Conservation (phyloP, 2,888 invertebrate species). For the Lissonota sp. region DNA sequence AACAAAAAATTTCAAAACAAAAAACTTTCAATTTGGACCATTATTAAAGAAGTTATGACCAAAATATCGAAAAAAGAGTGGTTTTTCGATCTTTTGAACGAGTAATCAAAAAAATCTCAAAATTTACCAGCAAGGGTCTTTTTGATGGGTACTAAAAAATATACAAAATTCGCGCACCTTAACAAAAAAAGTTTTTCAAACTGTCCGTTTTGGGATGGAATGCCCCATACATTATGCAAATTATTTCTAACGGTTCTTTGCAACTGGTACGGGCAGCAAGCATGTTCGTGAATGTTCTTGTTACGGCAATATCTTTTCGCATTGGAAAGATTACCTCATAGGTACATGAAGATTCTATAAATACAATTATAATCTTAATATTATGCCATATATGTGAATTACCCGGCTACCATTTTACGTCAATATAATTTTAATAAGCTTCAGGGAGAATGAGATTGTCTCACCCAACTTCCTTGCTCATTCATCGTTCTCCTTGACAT, state of each 20-base stretch:
- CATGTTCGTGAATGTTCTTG: constrained; percentile 9
- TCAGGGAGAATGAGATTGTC: constrained; percentile 34
- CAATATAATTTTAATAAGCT: constrained; percentile 36
- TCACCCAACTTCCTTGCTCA: background rate
- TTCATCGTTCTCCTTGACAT: background rate
- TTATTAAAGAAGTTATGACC: no score
- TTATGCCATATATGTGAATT: constrained; percentile 1
- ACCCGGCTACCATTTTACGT: constrained; percentile 13
- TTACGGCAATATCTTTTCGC: background rate
- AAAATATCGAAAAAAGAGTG: no score
- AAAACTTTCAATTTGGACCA: no score
- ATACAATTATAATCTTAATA: background rate
- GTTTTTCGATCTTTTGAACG: constrained; percentile 9
- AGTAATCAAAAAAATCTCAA: constrained; percentile 29
- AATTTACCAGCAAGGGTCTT: no score
- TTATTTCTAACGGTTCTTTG: constrained; percentile 1
- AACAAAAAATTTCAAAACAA: no score
- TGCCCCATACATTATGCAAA: constrained; percentile 4
- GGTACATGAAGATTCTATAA: constrained; percentile 21
- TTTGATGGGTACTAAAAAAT: no score
- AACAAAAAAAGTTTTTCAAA: no score
- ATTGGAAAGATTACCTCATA: constrained; percentile 7
- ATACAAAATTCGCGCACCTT: no score
- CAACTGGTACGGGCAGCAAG: constrained; percentile 15
- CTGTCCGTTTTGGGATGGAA: no score